Evolutionary conservation across 1,140 invertebrate species (phyloP), one percentile per base, ranked within the genome.

Genomic region (Drosophila biarmipes): DNA sequence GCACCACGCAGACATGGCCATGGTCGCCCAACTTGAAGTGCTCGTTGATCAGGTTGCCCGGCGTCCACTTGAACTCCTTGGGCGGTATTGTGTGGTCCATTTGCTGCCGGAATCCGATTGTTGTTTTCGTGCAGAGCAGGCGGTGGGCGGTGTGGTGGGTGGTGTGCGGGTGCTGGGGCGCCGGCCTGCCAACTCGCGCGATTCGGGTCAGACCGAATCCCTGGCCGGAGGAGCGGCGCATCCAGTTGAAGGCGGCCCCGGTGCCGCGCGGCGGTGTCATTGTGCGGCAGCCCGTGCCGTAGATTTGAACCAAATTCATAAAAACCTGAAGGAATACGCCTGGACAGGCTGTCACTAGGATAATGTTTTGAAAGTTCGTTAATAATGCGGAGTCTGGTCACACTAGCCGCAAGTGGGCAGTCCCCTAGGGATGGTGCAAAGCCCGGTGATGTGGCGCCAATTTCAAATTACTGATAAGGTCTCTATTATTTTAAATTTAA

Each of bases 1-100:
- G 80, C 15, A 94, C 91, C 14, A 94, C 42, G 53, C 94, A 81
- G 11, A 93, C 93, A 68, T 94, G 93, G 10, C 90, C 90, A 40
- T 85, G 73, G 2, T 75, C 38, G 15, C 80, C 84, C 31, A 89
- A 38, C 12, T 49, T 73, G 15, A 80, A 89, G 37, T 73, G 59
- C 14, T 89, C 85, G 45, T 42, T 77, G 11, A 89, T 89, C n/a
- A 89, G 45, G 46, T 89, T 62, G 42, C 73, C 76, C 6, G 84
- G 84, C 31, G 56, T 71, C 84, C 84, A 89, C 43, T 84, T 89
- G 45, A 68, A 89, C 45, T 72, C 62, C 31, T 89, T 89, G 1
- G 84, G 79, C 12, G 84, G 84, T 49, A 89, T 62, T 49, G 72
- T 84, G 42, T 89, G 64, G 57, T 89, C 84, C 84, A 89, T 89